These are phyloP conservation scores for Cyphomyrus discorhynchus DNA, from an alignment of 2,113 vertebrate species.

Conservation along the genomic window DNA sequence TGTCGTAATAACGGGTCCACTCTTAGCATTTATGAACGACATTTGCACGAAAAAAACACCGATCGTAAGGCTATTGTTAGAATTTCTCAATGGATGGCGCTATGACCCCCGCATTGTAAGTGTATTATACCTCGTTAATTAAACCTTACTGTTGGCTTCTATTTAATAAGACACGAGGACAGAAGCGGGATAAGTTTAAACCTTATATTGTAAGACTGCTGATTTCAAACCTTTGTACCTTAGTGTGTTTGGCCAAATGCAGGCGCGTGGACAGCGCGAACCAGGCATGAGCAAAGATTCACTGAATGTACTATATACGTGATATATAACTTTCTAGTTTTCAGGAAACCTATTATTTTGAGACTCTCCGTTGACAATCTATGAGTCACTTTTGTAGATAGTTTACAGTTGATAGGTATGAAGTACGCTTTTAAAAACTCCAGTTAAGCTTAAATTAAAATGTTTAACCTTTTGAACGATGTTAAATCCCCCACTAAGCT, in stretches of 20 bases:
- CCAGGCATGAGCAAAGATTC: background rate
- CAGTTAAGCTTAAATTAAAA: background rate
- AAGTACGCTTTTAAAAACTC: background rate
- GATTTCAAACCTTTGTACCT: background rate
- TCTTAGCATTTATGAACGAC: background rate
- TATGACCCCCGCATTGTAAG: background rate
- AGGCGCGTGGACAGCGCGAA: background rate
- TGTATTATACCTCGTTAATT: background rate
- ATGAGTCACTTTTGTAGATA: background rate
- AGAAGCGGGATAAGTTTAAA: background rate
- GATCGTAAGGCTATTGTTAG: background rate
- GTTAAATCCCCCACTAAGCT: background rate
- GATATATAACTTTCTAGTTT: background rate
- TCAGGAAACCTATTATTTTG: background rate
- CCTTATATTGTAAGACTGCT: background rate
- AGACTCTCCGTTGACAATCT: background rate
- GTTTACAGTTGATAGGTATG: too few species aligned
- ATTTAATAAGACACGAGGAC: background rate
- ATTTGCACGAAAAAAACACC: background rate
- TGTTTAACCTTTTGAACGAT: background rate
- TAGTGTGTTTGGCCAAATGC: background rate
- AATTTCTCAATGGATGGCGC: background rate
- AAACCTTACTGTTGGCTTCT: background rate
- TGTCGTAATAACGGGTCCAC: background rate
- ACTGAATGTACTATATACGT: background rate